These are phyloP conservation scores for Lasioglossum calceatum DNA, from an alignment of 2,888 invertebrate genomes.

Conservation along the genomic window DNA sequence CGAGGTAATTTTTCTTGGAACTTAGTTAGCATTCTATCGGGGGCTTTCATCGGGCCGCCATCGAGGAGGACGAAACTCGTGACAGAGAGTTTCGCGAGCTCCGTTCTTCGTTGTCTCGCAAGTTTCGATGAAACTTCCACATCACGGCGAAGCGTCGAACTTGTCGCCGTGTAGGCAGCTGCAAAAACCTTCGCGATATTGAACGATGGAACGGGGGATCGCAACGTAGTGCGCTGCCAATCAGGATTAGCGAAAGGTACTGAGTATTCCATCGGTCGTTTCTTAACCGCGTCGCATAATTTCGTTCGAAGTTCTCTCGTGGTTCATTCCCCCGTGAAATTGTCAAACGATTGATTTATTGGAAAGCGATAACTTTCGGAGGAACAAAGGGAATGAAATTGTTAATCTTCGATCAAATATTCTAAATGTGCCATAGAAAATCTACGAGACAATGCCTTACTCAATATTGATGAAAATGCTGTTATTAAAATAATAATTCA, in stretches of 20 bases:
- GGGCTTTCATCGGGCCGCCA: slow-evolving; percentile 41
- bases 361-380: background rate
- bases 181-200: slow-evolving; percentile 51
- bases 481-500: background rate
- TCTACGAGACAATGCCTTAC: background rate
- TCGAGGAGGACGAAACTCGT: slow-evolving; percentile 48
- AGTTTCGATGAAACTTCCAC: slow-evolving; percentile 64
- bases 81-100: slow-evolving; percentile 60
- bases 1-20: slow-evolving; percentile 29
- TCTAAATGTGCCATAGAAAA: background rate
- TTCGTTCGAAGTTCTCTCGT: slow-evolving; percentile 35
- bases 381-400: background rate
- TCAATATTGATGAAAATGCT: background rate
- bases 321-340: slow-evolving; percentile 37
- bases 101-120: slow-evolving; percentile 61
- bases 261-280: slow-evolving; percentile 27
- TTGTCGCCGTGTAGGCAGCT: slow-evolving; percentile 61
- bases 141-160: slow-evolving; percentile 59
- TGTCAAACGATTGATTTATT: slow-evolving; percentile 11
- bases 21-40: slow-evolving; percentile 22
- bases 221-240: slow-evolving; percentile 63
- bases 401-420: background rate
- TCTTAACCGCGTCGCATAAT: slow-evolving; percentile 41
- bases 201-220: slow-evolving; percentile 38
- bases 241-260: slow-evolving; percentile 63